Evolutionary conservation across 2,888 invertebrate genomes (phyloP).

Genomic region (Oasisia sp.): DNA sequence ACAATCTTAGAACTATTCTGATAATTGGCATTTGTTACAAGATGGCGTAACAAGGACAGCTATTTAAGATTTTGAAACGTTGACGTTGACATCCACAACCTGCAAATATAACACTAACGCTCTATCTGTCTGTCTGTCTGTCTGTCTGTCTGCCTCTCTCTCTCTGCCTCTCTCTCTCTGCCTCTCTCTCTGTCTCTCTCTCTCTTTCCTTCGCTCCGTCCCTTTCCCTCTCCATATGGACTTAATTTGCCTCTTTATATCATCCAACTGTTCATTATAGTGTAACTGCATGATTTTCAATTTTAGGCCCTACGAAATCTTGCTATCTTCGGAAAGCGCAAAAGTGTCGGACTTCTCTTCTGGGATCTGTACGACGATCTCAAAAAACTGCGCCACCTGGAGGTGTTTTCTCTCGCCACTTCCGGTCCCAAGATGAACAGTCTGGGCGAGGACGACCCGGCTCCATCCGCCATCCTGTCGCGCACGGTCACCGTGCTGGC

Average conservation of each 20-base stretch:
- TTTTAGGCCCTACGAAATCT: slow-evolving; percentile 31
- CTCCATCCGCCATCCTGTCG: slow-evolving; percentile 24
- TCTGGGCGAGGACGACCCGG: slow-evolving; percentile 21
- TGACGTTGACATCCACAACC: not conserved
- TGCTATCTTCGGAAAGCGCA: slow-evolving; percentile 34
- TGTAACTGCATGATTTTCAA: not conserved
- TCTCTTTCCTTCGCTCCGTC: not conserved
- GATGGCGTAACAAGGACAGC: not conserved
- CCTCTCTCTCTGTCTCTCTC: not conserved
- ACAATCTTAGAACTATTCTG: too few species aligned
- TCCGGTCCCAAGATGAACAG: slow-evolving; percentile 30
- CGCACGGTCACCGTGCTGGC: slow-evolving; percentile 25
- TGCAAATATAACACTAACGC: not conserved
- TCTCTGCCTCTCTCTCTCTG: not conserved
- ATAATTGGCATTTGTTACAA: not conserved
- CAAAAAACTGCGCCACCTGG: slow-evolving; percentile 25
- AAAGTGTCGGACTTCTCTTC: slow-evolving; percentile 28
- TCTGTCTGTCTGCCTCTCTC: too few species aligned
- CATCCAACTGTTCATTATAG: not conserved
- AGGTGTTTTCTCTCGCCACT: slow-evolving; percentile 31
- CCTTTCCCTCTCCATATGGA: not conserved
- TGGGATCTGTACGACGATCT: slow-evolving; percentile 32
- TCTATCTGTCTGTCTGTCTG: not conserved
- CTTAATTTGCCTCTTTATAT: not conserved
- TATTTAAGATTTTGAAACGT: not conserved